A percentile compares a stretch with the other conserved stretches of the same genome.
These are phyloP conservation scores for Diaprepes abbreviatus DNA, from an alignment of 2,888 invertebrate species.

Conservation along the genomic window DNA sequence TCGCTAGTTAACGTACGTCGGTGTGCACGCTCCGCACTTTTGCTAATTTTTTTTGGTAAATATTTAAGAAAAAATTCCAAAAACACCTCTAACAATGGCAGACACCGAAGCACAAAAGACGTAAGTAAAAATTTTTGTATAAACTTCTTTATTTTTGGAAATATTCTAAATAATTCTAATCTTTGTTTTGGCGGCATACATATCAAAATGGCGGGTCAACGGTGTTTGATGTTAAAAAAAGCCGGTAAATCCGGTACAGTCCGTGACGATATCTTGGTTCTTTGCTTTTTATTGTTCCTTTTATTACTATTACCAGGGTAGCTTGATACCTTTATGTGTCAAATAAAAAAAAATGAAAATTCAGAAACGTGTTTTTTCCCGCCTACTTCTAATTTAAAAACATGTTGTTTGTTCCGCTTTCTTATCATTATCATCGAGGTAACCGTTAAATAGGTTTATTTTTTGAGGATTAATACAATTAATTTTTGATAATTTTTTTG, in stretches of 20 bases:
- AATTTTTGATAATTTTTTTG: background rate
- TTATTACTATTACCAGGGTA: background rate
- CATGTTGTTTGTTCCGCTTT: conserved; percentile 11
- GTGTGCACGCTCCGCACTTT: conserved; percentile 57
- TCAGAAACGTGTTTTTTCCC: conserved; percentile 7
- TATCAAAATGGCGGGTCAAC: conserved; percentile 71
- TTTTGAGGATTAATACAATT: background rate
- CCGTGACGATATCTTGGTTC: conserved; percentile 25
- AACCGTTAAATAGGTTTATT: background rate
- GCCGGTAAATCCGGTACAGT: conserved; percentile 53
- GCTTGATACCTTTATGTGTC: background rate
- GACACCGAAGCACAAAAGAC: conserved; percentile 74
- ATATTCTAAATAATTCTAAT: conserved; percentile 43
- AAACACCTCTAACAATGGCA: conserved; percentile 71
- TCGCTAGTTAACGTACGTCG: conserved; percentile 47
- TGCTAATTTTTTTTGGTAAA: conserved; percentile 49
- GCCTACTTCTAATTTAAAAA: conserved; percentile 1
- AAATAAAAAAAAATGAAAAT: background rate
- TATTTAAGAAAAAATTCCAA: conserved; percentile 52
- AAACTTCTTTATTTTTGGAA: conserved; percentile 35
- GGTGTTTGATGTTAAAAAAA: conserved; percentile 51
- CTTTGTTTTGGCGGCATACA: conserved; percentile 65
- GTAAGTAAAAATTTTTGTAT: conserved; percentile 70
- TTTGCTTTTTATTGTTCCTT: background rate
- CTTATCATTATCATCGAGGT: conserved; percentile 11